These are phyloP conservation scores for Carcharodon carcharias DNA, from an alignment of 2,797 vertebrate genomes.

Conservation along the genomic window DNA sequence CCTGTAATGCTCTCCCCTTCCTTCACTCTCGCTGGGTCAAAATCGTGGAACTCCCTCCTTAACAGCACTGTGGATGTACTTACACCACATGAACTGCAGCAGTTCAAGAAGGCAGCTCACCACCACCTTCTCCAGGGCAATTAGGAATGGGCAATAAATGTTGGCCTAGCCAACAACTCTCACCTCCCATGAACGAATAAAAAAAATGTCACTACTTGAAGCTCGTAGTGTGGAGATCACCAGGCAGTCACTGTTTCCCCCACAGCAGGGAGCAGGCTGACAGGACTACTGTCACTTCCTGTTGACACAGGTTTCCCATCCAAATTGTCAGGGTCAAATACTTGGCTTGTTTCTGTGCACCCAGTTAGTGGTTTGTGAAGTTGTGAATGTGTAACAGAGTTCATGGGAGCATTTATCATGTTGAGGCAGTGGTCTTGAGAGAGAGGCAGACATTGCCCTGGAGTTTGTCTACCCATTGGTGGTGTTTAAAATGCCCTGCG, in stretches of 20 bases:
- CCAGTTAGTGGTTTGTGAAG: not conserved
- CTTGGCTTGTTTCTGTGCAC: not conserved
- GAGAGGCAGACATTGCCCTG: not conserved
- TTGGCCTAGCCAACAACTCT: too few species aligned
- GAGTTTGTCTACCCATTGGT: not conserved
- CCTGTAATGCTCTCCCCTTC: not conserved
- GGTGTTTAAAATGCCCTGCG: not conserved
- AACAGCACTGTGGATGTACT: too few species aligned
- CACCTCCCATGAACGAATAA: too few species aligned
- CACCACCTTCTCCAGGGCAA: too few species aligned
- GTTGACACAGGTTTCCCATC: not conserved
- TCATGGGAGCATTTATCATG: not conserved
- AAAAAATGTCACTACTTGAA: not conserved
- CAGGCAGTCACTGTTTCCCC: not conserved
- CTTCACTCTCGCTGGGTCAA: too few species aligned
- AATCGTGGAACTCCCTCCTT: too few species aligned
- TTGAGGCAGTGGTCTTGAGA: not conserved
- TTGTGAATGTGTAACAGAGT: not conserved
- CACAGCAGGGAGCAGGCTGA: not conserved
- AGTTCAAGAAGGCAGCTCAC: too few species aligned
- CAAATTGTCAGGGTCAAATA: not conserved
- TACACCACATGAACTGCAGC: too few species aligned
- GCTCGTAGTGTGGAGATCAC: not conserved
- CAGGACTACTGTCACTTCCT: not conserved
- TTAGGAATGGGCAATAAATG: too few species aligned